These are phyloP conservation scores for Rotaria socialis DNA, from an alignment of 2,888 invertebrate species.

Conservation along the genomic window DNA sequence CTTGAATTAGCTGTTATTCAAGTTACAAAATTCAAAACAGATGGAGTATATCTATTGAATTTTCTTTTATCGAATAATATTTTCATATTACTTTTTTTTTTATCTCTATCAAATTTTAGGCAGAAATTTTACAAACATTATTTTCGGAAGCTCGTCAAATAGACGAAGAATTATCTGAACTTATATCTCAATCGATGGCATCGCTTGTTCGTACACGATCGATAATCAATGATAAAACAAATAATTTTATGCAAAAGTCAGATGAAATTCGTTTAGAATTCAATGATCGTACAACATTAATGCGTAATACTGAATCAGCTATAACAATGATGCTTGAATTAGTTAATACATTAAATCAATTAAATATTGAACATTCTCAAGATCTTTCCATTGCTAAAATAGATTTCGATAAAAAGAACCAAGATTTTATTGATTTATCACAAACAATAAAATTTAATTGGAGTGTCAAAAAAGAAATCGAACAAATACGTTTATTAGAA, in stretches of 20 bases:
- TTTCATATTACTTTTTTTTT: not conserved
- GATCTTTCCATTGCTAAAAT: not conserved
- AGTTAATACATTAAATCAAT: not conserved
- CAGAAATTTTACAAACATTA: not conserved
- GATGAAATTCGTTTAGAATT: not conserved
- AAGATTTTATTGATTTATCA: not conserved
- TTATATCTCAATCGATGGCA: not conserved
- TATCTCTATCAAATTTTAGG: not conserved
- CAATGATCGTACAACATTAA: not conserved
- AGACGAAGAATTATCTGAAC: not conserved
- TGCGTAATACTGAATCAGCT: not conserved
- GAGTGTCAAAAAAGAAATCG: not conserved
- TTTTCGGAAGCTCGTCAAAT: not conserved
- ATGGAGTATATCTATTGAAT: not conserved
- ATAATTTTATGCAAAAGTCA: not conserved
- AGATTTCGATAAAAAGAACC: not conserved
- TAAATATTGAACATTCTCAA: not conserved
- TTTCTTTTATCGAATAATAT: not conserved
- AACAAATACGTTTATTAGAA: conserved; percentile 5
- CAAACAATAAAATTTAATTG: not conserved
- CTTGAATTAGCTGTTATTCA: not conserved
- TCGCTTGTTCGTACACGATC: not conserved
- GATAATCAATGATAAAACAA: not conserved
- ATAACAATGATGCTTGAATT: not conserved
- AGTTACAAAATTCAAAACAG: not conserved